phyloP scores from a whole-genome alignment of 2,113 vertebrate species.

The Colossoma macropomum region DNA sequence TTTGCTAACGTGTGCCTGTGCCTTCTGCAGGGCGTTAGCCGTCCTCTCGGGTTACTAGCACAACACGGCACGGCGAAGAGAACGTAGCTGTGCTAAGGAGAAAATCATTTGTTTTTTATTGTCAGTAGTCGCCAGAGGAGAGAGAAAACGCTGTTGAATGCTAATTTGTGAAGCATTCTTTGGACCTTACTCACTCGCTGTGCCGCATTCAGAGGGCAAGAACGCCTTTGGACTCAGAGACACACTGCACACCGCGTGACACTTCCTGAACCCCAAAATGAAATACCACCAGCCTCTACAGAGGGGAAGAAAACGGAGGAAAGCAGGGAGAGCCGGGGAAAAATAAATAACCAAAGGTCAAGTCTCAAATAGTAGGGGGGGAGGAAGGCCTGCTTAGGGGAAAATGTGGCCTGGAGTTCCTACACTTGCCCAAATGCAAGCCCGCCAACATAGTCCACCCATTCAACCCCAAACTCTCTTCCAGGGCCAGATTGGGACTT shows the following conservation, averaged over 20 bases:
- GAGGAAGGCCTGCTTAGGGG: neutral
- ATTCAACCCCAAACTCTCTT: neutral
- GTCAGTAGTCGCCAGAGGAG: slow-evolving; percentile 16
- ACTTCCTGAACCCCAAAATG: slow-evolving; percentile 48
- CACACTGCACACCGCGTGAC: slow-evolving; percentile 23
- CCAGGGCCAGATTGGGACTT: no score
- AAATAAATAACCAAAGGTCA: slow-evolving; percentile 53
- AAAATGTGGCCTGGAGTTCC: slow-evolving; percentile 30
- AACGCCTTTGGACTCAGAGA: slow-evolving; percentile 3
- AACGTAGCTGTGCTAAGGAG: slow-evolving; percentile 20
- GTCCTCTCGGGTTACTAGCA: slow-evolving; percentile 75
- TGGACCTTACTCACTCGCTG: slow-evolving; percentile 33
- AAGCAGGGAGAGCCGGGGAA: slow-evolving; percentile 22
- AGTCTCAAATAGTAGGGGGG: slow-evolving; percentile 18
- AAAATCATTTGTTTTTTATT: slow-evolving; percentile 35
- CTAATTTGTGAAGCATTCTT: slow-evolving; percentile 41
- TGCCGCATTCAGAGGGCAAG: neutral
- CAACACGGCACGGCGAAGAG: slow-evolving; percentile 65
- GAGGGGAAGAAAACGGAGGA: slow-evolving; percentile 3
- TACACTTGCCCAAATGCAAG: neutral
- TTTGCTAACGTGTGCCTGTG: slow-evolving; percentile 69
- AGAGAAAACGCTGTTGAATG: neutral
- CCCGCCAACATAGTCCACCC: slow-evolving; percentile 38
- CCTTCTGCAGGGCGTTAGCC: slow-evolving; percentile 71
- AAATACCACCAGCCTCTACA: slow-evolving; percentile 25